Base-by-base conservation (phyloP, 2,113 vertebrate genomes). In the Strigops habroptila region DNA sequence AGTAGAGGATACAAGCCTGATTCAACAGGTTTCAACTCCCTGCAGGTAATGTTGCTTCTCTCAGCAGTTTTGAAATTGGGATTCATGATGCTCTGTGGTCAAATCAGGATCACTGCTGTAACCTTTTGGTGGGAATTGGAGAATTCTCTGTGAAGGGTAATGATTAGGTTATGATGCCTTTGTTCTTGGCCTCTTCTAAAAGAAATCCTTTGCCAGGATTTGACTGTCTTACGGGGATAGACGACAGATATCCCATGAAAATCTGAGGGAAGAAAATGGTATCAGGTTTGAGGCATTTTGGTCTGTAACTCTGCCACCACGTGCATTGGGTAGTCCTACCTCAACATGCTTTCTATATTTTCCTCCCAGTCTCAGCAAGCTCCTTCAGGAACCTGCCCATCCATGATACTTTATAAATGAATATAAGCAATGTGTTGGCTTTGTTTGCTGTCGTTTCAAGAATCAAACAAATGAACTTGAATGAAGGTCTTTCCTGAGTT, bases 271-370 rank as follows among this genome's bases (percentile, higher is more conserved):
- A 71, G 63, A 59, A 78, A 35, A 35, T 0, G 1, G 16, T 19
- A 23, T 2, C 18, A 28, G 10, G 27, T 86, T 64, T 77, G 63
- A 59, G 33, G 25, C 14, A 7, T 13, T 90, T 21, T 69, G 44
- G 27, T 13, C 48, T 76, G n/a, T 63, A 49, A 67, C 30, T 1
- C 43, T 21, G 3, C 33, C 24, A 13, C 37, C 67, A 12, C 27
- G 23, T 59, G 7, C 13, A 5, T 18, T 49, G 41, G 12, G 15
- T 24, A 15, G 9, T 67, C 37, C 22, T 35, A 64, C 9, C 37
- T 49, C 0, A 0, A 31, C 9, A 6, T 0, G 1, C 2, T 57
- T 71, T 52, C 41, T 21, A 0, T 23, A 1, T 53, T 76, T 91
- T 44, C 18, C 25, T 86, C 17, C 9, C 37, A 21, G 65, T n/a